These are phyloP conservation scores for Takifugu rubripes DNA, from an alignment of 2,797 vertebrate genomes.

Conservation along the genomic window DNA sequence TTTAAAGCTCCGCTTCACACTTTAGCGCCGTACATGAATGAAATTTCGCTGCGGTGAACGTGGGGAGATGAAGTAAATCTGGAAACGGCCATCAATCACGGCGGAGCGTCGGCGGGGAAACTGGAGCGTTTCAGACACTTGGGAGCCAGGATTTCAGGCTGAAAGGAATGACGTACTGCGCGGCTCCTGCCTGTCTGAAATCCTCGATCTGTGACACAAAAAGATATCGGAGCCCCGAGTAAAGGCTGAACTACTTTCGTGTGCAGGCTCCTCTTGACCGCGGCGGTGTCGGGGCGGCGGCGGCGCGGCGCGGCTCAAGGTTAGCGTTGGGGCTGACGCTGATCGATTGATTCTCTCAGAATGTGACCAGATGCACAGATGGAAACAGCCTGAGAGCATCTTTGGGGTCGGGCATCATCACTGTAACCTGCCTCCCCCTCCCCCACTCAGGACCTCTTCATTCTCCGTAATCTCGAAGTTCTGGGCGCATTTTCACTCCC, in stretches of 20 bases:
- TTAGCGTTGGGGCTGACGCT: slow-evolving; percentile 36
- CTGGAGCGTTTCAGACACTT: slow-evolving; percentile 73
- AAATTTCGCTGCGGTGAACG: slow-evolving; percentile 48
- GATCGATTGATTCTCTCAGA: slow-evolving; percentile 51
- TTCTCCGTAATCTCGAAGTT: slow-evolving; percentile 79
- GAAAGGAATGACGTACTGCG: slow-evolving; percentile 69
- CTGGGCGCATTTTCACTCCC: slow-evolving; percentile 67
- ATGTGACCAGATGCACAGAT: slow-evolving; percentile 42
- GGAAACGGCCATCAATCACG: slow-evolving; percentile 76
- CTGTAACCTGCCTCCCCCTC: slow-evolving; percentile 51
- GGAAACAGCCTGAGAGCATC: slow-evolving; percentile 18
- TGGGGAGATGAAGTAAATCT: slow-evolving; percentile 69
- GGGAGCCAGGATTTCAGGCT: slow-evolving; percentile 76
- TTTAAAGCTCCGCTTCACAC: slow-evolving; percentile 40
- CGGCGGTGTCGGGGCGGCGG: slow-evolving; percentile 67
- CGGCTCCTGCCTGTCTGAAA: slow-evolving; percentile 80
- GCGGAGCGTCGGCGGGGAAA: slow-evolving; percentile 64
- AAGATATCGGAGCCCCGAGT: slow-evolving; percentile 72
- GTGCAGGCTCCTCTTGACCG: slow-evolving; percentile 68
- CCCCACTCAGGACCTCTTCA: slow-evolving; percentile 67
- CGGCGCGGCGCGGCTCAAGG: slow-evolving; percentile 60
- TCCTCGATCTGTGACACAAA: slow-evolving; percentile 74
- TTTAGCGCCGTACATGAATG: slow-evolving; percentile 41
- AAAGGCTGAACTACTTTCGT: slow-evolving; percentile 38
- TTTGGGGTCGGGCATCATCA: slow-evolving; percentile 68